Evolutionary conservation across 2,113 vertebrate genomes (phyloP), one percentile per base, ranked within the genome.

Genomic region (Pseudorhombus dupliciocellatus): DNA sequence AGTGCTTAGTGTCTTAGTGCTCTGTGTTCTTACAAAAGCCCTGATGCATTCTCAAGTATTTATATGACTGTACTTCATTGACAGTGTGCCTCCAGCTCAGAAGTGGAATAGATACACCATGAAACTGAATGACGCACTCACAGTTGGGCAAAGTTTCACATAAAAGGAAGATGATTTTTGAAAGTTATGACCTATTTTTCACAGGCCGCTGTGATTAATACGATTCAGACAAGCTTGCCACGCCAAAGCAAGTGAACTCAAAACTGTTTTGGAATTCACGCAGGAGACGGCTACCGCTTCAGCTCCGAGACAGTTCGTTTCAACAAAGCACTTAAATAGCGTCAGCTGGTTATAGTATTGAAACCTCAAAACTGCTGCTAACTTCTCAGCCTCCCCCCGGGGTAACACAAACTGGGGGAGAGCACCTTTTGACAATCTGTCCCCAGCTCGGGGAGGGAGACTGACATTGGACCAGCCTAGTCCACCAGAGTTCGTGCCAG

Each of bases 281-380:
- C 53, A 26, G 28, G 31, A 52, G 16, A 44, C 46, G 46, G 6
- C 44, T 59, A 66, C 61, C 22, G 56, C 53, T 42, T 50, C 48
- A 63, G 59, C 50, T 64, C 73, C 54, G 44, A 79, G 66, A 85
- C 70, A 54, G 61, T 67, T 88, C 55, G 71, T 52, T 79, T 44
- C 72, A 79, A 84, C 72, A 88, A 61, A 87, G 72, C 78, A 74
- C 87, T 85, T 84, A 79, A 79, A 63, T 74, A 68, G 79, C 64
- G 59, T 87, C 79, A 71, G 34, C 75, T 77, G 78, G 81, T 88
- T 80, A 70, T 70, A 77, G 70, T 81, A 60, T 68, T 42, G 79
- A 84, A 87, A 92, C 83, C 84, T 90, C 87, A 81, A 84, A 87
- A 79, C 81, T 91, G 91, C 93, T 93, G 92, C 92, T 93, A 92